These are phyloP conservation scores for Hedya salicella DNA, from an alignment of 2,888 invertebrate genomes.

Conservation along the genomic window DNA sequence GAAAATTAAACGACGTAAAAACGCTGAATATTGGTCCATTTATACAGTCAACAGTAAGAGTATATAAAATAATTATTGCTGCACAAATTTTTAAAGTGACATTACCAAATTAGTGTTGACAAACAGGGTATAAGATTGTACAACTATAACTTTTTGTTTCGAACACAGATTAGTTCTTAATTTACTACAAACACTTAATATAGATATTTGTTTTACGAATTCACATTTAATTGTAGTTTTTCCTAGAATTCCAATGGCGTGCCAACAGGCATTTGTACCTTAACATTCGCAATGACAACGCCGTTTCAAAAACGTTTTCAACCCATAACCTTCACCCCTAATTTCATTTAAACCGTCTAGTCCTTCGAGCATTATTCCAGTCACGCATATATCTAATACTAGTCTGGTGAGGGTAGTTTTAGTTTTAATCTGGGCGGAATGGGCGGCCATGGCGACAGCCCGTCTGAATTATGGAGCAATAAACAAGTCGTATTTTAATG, in stretches of 20 bases:
- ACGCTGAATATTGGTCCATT: too few species aligned
- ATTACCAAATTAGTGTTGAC: too few species aligned
- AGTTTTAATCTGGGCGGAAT: slow-evolving; percentile 78
- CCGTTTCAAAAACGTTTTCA: slow-evolving; percentile 23
- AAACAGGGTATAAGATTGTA: too few species aligned
- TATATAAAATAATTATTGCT: too few species aligned
- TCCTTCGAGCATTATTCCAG: slow-evolving; percentile 55
- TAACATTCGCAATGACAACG: slow-evolving; percentile 33
- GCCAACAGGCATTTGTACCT: slow-evolving; percentile 22
- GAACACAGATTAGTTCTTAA: too few species aligned
- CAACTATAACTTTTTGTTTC: too few species aligned
- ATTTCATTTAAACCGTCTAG: slow-evolving; percentile 50
- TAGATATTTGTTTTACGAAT: too few species aligned
- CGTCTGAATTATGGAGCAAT: slow-evolving; percentile 76
- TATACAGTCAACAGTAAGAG: too few species aligned
- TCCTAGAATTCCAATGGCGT: slow-evolving; percentile 13
- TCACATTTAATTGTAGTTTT: neutral
- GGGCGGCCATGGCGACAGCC: slow-evolving; percentile 69
- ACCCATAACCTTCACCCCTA: slow-evolving; percentile 41
- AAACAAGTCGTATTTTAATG: slow-evolving; percentile 75
- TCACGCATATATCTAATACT: slow-evolving; percentile 58
- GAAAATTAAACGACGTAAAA: too few species aligned
- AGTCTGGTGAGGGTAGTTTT: slow-evolving; percentile 59
- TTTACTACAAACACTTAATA: too few species aligned
- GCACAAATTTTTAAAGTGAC: too few species aligned